phyloP scores from a whole-genome alignment of 2,797 vertebrate genomes.

The Peromyscus nudipes region DNA sequence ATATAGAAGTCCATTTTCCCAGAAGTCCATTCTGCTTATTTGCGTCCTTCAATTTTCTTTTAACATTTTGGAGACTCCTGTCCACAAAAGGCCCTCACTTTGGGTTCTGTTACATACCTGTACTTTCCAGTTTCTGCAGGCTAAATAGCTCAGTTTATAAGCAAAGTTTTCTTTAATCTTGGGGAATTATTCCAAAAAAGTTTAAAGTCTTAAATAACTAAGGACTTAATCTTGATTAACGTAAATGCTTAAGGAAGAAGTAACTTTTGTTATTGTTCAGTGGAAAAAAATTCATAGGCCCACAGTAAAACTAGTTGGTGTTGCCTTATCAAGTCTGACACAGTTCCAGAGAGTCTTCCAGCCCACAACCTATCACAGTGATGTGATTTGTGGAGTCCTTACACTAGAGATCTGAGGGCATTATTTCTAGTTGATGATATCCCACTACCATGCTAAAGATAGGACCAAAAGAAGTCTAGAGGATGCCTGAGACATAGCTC shows the following conservation, averaged over 20 bases:
- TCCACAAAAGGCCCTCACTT: not conserved
- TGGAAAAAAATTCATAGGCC: not conserved
- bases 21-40: not conserved
- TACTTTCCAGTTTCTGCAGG: slow-evolving; percentile 14
- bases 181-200: not conserved
- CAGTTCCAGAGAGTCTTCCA: not conserved
- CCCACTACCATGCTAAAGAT: not conserved
- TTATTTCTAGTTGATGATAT: not conserved
- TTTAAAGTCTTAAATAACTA: not conserved
- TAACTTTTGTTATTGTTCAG: slow-evolving; percentile 31
- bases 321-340: slow-evolving; percentile 40
- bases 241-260: slow-evolving; percentile 26
- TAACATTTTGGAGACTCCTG: not conserved
- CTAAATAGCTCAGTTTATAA: slow-evolving; percentile 39
- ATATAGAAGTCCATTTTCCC: not conserved
- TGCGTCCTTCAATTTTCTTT: not conserved
- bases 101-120: not conserved
- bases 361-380: not conserved
- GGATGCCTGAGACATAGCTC: not conserved
- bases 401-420: not conserved
- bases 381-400: slow-evolving; percentile 27
- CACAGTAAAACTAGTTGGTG: slow-evolving; percentile 20
- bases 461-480: not conserved
- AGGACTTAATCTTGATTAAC: slow-evolving; percentile 40
- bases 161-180: slow-evolving; percentile 28